These are phyloP conservation scores for Pipistrellus nathusii DNA, from an alignment of 2,797 vertebrate species.

Conservation along the genomic window DNA sequence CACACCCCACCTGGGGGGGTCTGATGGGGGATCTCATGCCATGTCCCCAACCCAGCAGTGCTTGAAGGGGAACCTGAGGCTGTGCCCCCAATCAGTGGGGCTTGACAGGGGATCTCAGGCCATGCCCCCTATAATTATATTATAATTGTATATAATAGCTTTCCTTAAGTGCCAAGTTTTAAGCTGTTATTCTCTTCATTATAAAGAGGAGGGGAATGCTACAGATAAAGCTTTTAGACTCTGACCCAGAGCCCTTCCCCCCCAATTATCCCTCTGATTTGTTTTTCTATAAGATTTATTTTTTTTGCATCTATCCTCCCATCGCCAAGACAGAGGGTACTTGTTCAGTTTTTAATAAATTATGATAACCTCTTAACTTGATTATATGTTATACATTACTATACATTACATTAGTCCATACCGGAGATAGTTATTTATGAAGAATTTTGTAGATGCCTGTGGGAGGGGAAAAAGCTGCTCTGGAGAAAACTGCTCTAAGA, in stretches of 20 bases:
- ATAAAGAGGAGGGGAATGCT: accelerated
- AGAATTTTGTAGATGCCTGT: not conserved
- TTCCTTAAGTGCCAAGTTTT: not conserved
- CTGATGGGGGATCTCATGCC: too few relatives aligned
- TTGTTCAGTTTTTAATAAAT: not conserved
- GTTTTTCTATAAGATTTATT: not conserved
- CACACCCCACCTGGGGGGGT: too few relatives aligned
- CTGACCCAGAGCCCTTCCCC: not conserved
- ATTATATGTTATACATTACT: not conserved
- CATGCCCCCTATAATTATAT: too few relatives aligned
- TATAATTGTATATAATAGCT: not conserved
- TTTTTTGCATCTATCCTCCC: not conserved
- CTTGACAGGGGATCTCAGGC: too few relatives aligned
- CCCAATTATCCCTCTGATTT: not conserved
- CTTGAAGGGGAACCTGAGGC: too few relatives aligned
- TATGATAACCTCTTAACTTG: not conserved
- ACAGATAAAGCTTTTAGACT: not conserved
- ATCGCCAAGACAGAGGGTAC: not conserved
- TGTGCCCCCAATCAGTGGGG: too few relatives aligned
- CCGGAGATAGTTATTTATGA: not conserved
- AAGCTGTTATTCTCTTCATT: not conserved
- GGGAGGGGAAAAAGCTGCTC: not conserved
- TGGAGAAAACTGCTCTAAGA: not conserved
- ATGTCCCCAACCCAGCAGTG: too few relatives aligned
- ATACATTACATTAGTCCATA: not conserved